A percentile compares a stretch with the other conserved stretches of the same genome.
Evolutionary conservation across 2,888 invertebrate genomes (phyloP).

Genomic region (Dinocampus coccinellae): DNA sequence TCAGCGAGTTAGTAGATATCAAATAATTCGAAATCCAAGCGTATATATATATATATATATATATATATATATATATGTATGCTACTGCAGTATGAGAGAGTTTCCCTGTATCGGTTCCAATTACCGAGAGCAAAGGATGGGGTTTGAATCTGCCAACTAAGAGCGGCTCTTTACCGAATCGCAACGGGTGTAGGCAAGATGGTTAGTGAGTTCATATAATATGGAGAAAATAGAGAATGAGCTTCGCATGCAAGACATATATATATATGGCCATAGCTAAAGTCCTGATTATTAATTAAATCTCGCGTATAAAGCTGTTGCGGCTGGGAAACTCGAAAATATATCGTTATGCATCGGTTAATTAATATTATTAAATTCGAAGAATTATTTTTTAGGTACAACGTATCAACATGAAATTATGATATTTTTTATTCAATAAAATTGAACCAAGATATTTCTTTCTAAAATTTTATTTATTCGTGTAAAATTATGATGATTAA

Average conservation of each 20-base stretch:
- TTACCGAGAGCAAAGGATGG: constrained; percentile 45
- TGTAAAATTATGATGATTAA: too few species aligned
- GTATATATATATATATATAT: neutral
- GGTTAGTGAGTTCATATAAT: constrained; percentile 5
- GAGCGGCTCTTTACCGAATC: constrained; percentile 50
- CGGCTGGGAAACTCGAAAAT: constrained; percentile 59
- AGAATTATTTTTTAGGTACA: neutral
- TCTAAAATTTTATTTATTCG: neutral
- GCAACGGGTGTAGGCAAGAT: constrained; percentile 19
- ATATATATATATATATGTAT: neutral
- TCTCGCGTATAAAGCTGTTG: constrained; percentile 64
- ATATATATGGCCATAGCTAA: constrained; percentile 57
- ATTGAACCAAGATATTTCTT: neutral
- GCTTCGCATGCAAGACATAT: neutral
- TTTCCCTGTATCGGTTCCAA: constrained; percentile 60
- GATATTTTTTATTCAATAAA: neutral
- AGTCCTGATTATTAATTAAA: constrained; percentile 65
- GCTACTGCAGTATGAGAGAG: constrained; percentile 43
- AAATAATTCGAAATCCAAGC: too few species aligned
- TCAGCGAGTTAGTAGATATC: too few species aligned
- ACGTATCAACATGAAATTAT: neutral
- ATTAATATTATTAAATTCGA: constrained; percentile 52
- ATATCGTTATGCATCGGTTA: constrained; percentile 59
- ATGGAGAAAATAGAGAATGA: neutral
- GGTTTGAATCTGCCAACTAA: constrained; percentile 57